Percentiles rank a stretch among this genome's conserved stretches.
phyloP scores from a whole-genome alignment of 2,888 invertebrate genomes.

The Caenorhabditis wallacei region DNA sequence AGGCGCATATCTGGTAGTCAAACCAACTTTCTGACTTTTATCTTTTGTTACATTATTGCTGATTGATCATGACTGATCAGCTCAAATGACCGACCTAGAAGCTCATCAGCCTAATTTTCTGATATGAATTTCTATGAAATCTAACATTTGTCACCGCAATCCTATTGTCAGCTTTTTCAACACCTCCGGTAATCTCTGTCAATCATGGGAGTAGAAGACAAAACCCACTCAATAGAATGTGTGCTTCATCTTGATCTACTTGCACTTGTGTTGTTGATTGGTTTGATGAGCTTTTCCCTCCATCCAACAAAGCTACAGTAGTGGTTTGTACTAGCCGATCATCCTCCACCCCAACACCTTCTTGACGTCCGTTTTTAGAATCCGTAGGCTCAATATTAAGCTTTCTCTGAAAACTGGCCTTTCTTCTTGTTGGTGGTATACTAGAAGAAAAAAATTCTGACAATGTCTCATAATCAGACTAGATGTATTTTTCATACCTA shows the following conservation, averaged over 20 bases:
- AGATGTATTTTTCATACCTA: slow-evolving; percentile 32
- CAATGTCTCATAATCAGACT: slow-evolving; percentile 35
- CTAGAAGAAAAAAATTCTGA: neutral
- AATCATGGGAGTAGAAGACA: slow-evolving; percentile 12
- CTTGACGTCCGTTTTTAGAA: slow-evolving; percentile 23
- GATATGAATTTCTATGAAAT: slow-evolving; percentile 38
- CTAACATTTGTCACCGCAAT: slow-evolving; percentile 25
- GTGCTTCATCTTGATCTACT: slow-evolving; percentile 32
- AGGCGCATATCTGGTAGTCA: slow-evolving; percentile 15
- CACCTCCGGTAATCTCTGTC: slow-evolving; percentile 8
- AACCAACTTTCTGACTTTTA: neutral
- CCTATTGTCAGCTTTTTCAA: slow-evolving; percentile 33
- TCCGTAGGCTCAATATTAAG: slow-evolving; percentile 3
- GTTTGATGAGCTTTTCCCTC: neutral
- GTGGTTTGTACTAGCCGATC: slow-evolving; percentile 9
- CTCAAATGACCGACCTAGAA: slow-evolving; percentile 13
- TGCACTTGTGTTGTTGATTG: slow-evolving; percentile 42
- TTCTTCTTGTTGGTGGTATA: neutral
- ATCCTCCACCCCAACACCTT: slow-evolving; percentile 6
- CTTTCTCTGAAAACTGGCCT: slow-evolving; percentile 19
- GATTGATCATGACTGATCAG: slow-evolving; percentile 12
- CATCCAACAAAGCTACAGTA: slow-evolving; percentile 31
- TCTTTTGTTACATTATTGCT: neutral
- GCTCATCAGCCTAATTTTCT: slow-evolving; percentile 27
- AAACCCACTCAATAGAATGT: neutral